These are phyloP conservation scores for Pilophorus perplexus DNA, from an alignment of 2,888 invertebrate genomes.

Conservation along the genomic window DNA sequence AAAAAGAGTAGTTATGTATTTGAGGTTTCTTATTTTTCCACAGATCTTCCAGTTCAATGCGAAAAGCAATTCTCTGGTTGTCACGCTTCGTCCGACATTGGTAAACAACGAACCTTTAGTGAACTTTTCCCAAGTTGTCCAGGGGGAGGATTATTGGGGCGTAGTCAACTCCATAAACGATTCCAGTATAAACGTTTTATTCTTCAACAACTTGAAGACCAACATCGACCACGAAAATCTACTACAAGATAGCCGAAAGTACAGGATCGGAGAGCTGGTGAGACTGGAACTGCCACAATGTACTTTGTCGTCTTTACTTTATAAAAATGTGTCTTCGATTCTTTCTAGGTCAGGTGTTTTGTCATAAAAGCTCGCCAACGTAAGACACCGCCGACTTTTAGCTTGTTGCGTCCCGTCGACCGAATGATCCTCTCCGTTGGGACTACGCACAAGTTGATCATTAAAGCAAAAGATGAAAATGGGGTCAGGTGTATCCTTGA, in stretches of 20 bases:
- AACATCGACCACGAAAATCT: constrained; percentile 56
- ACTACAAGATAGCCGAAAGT: constrained; percentile 49
- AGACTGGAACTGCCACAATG: neutral
- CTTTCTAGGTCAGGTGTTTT: constrained; percentile 57
- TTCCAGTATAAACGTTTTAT: constrained; percentile 58
- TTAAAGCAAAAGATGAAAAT: neutral
- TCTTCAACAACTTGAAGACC: constrained; percentile 61
- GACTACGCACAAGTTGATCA: constrained; percentile 19
- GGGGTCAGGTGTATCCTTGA: constrained; percentile 11
- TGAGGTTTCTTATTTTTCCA: constrained; percentile 36
- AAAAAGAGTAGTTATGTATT: no score
- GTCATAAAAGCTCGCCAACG: constrained; percentile 52
- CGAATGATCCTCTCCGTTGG: constrained; percentile 41
- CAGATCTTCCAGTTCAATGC: constrained; percentile 59
- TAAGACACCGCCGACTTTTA: constrained; percentile 32
- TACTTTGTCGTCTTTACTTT: neutral
- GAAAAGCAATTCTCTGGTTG: constrained; percentile 55
- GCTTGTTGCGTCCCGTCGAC: constrained; percentile 37
- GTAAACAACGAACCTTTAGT: constrained; percentile 59
- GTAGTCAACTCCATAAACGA: constrained; percentile 57
- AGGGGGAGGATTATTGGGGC: constrained; percentile 59
- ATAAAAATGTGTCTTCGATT: constrained; percentile 17
- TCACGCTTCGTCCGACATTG: constrained; percentile 67
- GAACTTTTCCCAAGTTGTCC: constrained; percentile 56
- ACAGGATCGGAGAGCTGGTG: constrained; percentile 60